Base-by-base conservation (phyloP, 2,797 vertebrate genomes). In the Lepilemur septentrionalis region DNA sequence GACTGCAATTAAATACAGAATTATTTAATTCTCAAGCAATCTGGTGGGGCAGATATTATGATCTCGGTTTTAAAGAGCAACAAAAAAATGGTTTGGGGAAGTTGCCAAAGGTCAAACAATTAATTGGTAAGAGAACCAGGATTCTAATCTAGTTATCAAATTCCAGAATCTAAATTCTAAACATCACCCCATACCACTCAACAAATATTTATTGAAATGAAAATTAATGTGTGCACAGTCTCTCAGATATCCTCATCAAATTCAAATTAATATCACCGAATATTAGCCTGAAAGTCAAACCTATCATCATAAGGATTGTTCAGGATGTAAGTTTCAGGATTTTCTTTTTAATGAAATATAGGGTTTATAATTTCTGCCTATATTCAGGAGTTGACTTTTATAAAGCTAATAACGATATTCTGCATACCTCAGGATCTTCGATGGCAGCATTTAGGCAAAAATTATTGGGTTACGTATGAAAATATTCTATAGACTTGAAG, bases 301-400 rank as follows among this genome's bases (percentile, higher is more conserved):
- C 12, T 82, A 20, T 90, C 11, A 63, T 93, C 8, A 82, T 93
- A 70, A 82, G 14, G 28, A 78, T 90, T 76, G 32, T 41, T 67
- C 30, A 79, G 52, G 7, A 59, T 43, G 18, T 93, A 87, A 76
- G 22, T 46, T 79, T 79, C 70, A 67, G 28, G 9, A 67, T 46
- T 73, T 85, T 50, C 5, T 89, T 73, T 55, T 89, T n/a, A 59
- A 93, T 70, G 32, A 72, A 91, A 32, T 22, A 55, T 65, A 79
- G n/a, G 32, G 32, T 67, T 93, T 81, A 4, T 63, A 87, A 76
- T 70, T 95, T 88, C 61, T 93, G 22, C 43, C 30, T 65, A 48
- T 63, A 75, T 96, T 93, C 30, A 46, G 22, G 57, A 90, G n/a
- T 41, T 96, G 38, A 65, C 70, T 88, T 95, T 76, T 76, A 84